A percentile compares a stretch with the other conserved stretches of the same genome.
These are phyloP conservation scores for Kryptolebias marmoratus DNA, from an alignment of 2,113 vertebrate species.

Conservation along the genomic window DNA sequence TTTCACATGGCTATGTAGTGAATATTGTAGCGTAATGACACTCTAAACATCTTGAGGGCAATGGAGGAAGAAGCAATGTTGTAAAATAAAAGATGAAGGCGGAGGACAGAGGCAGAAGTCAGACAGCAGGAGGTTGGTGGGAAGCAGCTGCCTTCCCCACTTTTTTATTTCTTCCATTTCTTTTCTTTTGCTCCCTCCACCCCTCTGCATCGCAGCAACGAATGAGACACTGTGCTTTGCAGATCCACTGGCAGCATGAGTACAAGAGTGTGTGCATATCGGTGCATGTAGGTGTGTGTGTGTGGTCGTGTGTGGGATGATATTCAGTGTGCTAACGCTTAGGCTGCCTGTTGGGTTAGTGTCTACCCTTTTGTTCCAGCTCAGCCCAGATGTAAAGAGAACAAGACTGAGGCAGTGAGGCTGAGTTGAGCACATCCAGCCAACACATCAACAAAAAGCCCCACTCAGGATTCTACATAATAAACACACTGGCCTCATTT, in stretches of 20 bases:
- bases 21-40: constrained; percentile 2
- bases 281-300: constrained; percentile 21
- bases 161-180: constrained; percentile 17
- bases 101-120: constrained; percentile 26
- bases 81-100: constrained; percentile 34
- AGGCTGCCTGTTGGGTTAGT: constrained; percentile 33
- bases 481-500: constrained; percentile 44
- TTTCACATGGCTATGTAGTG: background rate
- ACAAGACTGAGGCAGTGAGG: constrained; percentile 20
- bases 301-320: constrained; percentile 16
- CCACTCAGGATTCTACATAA: constrained; percentile 22
- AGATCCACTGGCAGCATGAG: constrained; percentile 12
- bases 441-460: constrained; percentile 9
- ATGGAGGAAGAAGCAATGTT: constrained; percentile 16
- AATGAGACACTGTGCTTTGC: constrained; percentile 19
- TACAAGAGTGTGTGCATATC: background rate
- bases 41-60: background rate
- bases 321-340: constrained; percentile 23
- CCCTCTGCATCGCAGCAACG: constrained; percentile 31
- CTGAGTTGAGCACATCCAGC: constrained; percentile 22
- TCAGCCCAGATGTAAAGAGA: constrained; percentile 37
- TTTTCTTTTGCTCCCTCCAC: constrained; percentile 14
- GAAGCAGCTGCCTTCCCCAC: constrained; percentile 51
- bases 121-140: constrained; percentile 64
- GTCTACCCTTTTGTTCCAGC: constrained; percentile 56